A percentile compares a stretch with the other conserved stretches of the same genome.
These are phyloP conservation scores for Octonoba sinensis DNA, from an alignment of 2,888 invertebrate genomes.

Conservation along the genomic window DNA sequence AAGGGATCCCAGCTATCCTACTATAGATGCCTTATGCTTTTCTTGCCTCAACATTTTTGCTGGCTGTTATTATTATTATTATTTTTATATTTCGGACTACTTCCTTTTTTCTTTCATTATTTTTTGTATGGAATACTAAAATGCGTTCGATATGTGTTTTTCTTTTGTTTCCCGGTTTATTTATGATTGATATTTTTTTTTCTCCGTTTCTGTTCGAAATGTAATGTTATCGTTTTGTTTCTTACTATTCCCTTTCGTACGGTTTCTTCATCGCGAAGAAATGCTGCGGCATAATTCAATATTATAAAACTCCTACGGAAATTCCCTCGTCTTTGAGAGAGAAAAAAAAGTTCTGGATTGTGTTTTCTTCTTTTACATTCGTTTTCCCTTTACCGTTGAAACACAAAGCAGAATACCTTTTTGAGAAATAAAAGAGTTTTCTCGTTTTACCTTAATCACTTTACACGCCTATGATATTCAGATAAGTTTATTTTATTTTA, in stretches of 20 bases:
- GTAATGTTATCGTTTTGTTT: constrained; percentile 64
- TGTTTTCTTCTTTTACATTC: not conserved
- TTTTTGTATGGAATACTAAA: constrained; percentile 35
- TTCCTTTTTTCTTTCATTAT: constrained; percentile 19
- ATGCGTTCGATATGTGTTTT: constrained; percentile 53
- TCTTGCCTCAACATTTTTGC: constrained; percentile 40
- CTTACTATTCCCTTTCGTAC: constrained; percentile 38
- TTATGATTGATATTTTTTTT: constrained; percentile 59
- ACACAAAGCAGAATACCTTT: too few relatives aligned
- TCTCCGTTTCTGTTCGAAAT: constrained; percentile 40
- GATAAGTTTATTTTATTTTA: too few relatives aligned
- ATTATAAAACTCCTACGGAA: constrained; percentile 31
- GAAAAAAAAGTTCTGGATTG: not conserved
- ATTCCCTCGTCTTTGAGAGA: constrained; percentile 6
- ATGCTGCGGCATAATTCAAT: constrained; percentile 60
- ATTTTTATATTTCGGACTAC: constrained; percentile 57
- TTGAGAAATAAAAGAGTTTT: too few relatives aligned
- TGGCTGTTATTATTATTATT: constrained; percentile 48
- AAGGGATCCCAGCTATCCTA: constrained; percentile 49
- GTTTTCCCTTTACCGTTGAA: too few relatives aligned
- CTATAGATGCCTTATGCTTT: constrained; percentile 41
- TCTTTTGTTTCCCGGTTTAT: constrained; percentile 36
- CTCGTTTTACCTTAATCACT: too few relatives aligned
- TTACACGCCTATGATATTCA: too few relatives aligned
- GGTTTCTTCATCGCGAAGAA: constrained; percentile 35